Conservation (phyloP, 2,888 invertebrate species). For the Nomada goodeniana region DNA sequence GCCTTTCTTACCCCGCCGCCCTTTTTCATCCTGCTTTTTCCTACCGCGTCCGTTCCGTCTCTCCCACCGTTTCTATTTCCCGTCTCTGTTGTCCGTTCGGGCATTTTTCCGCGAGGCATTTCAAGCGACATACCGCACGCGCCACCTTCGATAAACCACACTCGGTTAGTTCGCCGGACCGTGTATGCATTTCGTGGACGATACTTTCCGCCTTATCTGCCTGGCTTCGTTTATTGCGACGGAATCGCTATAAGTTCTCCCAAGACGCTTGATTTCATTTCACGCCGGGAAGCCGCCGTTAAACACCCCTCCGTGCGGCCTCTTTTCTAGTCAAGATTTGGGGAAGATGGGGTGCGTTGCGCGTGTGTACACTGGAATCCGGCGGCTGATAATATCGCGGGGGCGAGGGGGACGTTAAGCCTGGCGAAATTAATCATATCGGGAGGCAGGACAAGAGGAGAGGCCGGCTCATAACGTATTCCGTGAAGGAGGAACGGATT, state of each 20-base stretch:
- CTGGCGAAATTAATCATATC: constrained; percentile 11
- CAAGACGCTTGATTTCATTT: constrained; percentile 64
- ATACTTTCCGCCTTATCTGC: constrained; percentile 61
- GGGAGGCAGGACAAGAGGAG: background rate
- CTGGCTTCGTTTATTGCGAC: constrained; percentile 64
- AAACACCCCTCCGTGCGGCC: background rate
- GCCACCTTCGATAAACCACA: constrained; percentile 48
- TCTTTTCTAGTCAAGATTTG: background rate
- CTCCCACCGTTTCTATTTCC: constrained; percentile 1
- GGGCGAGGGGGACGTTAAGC: background rate
- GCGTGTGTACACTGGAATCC: background rate
- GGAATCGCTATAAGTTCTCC: constrained; percentile 39
- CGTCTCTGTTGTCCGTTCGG: background rate
- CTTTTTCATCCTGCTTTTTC: constrained; percentile 9
- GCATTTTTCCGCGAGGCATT: background rate
- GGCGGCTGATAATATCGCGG: background rate
- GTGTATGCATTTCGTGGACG: constrained; percentile 44
- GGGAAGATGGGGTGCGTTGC: background rate
- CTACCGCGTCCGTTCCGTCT: constrained; percentile 12
- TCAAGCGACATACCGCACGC: constrained; percentile 40
- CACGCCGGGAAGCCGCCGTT: constrained; percentile 21
- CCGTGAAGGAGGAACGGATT: background rate
- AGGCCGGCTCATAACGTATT: background rate
- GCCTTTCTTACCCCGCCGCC: constrained; percentile 35
- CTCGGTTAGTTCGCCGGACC: constrained; percentile 25